These are phyloP conservation scores for honey bee (Apis mellifera) DNA, from an alignment of 1,140 invertebrate genomes.

Conservation along the genomic window DNA sequence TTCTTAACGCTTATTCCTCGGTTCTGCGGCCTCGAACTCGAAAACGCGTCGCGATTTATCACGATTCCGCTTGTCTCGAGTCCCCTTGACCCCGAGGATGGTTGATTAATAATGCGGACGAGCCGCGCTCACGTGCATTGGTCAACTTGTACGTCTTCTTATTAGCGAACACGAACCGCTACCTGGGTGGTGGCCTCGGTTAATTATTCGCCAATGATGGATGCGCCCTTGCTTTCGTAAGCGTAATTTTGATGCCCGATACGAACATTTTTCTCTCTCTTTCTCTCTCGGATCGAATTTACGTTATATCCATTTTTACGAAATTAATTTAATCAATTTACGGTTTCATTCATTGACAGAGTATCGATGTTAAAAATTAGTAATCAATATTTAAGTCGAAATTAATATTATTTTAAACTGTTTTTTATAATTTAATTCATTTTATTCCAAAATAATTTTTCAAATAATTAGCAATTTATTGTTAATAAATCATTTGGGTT, in stretches of 20 bases:
- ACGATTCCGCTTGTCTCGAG: slow-evolving; percentile 25
- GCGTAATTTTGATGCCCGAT: background rate
- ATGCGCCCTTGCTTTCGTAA: slow-evolving; percentile 5
- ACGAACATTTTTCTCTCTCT: background rate
- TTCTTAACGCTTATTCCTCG: too few species aligned
- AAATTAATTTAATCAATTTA: too few species aligned
- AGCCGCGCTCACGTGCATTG: slow-evolving; percentile 9
- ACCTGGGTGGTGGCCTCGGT: slow-evolving; percentile 51
- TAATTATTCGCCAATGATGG: slow-evolving; percentile 53
- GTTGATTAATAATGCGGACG: slow-evolving; percentile 54
- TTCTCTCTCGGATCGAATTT: too few species aligned
- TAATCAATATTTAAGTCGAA: too few species aligned
- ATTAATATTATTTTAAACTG: too few species aligned
- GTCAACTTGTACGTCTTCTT: slow-evolving; percentile 10
- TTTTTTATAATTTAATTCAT: too few species aligned
- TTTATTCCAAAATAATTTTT: too few species aligned
- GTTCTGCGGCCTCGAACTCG: background rate
- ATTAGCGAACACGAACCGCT: slow-evolving; percentile 19
- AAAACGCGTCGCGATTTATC: slow-evolving; percentile 31
- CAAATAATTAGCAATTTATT: too few species aligned
- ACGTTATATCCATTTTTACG: too few species aligned
- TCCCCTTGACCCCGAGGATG: slow-evolving; percentile 7
- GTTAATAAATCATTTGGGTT: too few species aligned
- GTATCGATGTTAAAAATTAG: too few species aligned
- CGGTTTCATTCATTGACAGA: too few species aligned